Percentiles rank a stretch among this genome's conserved stretches.
Evolutionary conservation across 2,797 vertebrate genomes (phyloP).

Genomic region (Novumbra hubbsi): DNA sequence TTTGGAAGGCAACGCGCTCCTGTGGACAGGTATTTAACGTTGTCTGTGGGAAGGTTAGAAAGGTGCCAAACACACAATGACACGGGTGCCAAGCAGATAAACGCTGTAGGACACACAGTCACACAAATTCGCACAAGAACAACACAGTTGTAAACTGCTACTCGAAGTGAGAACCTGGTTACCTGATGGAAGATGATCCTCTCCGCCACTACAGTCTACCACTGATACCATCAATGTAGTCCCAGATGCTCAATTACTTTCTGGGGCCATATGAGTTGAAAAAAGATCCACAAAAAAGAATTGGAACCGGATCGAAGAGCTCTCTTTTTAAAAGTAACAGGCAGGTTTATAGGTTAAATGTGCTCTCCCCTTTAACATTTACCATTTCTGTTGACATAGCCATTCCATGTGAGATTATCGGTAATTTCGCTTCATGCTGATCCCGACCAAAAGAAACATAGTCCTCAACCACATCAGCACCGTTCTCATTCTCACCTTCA

Average conservation of each 20-base stretch:
- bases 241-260: too few relatives aligned
- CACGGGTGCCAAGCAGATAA: conserved; percentile 70
- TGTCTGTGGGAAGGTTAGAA: conserved; percentile 59
- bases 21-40: conserved; percentile 71
- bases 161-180: conserved; percentile 66
- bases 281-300: too few relatives aligned
- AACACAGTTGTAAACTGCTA: not conserved
- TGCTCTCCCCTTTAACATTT: too few relatives aligned
- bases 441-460: not conserved
- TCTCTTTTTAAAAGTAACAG: too few relatives aligned
- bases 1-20: conserved; percentile 46
- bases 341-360: too few relatives aligned
- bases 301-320: too few relatives aligned
- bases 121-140: conserved; percentile 20
- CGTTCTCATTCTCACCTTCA: conserved; percentile 78
- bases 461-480: not conserved
- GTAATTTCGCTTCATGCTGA: not conserved
- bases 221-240: not conserved
- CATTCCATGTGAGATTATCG: not conserved
- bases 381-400: too few relatives aligned
- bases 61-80: conserved; percentile 60
- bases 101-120: conserved; percentile 41
- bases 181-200: conserved; percentile 34
- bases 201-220: not conserved
- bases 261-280: too few relatives aligned